A percentile compares a stretch with the other conserved stretches of the same genome.
phyloP scores from a whole-genome alignment of 37 sponge, comb jelly and placozoan species.

The Ianthella basta region DNA sequence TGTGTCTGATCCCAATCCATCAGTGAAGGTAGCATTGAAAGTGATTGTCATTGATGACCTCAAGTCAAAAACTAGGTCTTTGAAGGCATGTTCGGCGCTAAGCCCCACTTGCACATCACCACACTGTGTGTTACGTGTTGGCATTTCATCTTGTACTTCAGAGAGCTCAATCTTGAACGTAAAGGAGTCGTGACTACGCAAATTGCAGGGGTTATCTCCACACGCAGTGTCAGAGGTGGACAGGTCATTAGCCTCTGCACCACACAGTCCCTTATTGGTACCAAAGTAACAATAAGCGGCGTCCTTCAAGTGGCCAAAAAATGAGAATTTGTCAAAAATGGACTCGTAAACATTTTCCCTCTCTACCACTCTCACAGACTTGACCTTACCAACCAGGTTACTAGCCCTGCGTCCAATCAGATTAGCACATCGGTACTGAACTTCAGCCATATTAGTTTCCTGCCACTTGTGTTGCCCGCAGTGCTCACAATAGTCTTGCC shows the following conservation, averaged over 20 bases:
- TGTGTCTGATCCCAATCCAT: conserved; percentile 10
- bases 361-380: background rate
- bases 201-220: conserved; percentile 13
- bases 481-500: conserved; percentile 11
- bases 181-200: background rate
- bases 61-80: background rate
- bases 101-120: background rate
- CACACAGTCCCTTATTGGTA: background rate
- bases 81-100: background rate
- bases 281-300: conserved; percentile 25
- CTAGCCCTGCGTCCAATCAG: background rate
- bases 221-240: conserved; percentile 1
- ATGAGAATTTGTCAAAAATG: conserved; percentile 15
- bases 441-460: background rate
- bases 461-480: conserved; percentile 5
- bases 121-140: too few species aligned
- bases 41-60: background rate
- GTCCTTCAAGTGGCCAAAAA: background rate
- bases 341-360: conserved; percentile 1
- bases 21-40: conserved; percentile 9
- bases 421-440: background rate
- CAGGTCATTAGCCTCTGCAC: background rate
- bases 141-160: background rate
- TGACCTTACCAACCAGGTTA: background rate
- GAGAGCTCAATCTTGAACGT: background rate